Evolutionary conservation across 2,888 invertebrate species (phyloP), one percentile per base, ranked within the genome.

Genomic region (Campoplex nolae): DNA sequence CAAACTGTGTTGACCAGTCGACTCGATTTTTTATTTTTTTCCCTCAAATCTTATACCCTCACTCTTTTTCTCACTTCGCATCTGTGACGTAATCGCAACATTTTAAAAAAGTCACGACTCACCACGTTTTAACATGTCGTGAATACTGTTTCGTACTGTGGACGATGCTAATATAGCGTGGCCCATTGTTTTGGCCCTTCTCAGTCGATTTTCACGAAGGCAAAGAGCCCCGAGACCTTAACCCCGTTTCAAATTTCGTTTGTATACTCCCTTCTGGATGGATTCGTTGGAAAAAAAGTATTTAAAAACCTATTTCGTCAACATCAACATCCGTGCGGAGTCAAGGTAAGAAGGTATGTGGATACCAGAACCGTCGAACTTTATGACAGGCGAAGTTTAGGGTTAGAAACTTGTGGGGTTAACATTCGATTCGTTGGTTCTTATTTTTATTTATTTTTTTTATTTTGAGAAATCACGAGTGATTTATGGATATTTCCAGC

Each of bases 71-170:
- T 68, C 38, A 9, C 76, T 38, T 56, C 62, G 70, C 42, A 58
- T 75, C 75, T 92, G 92, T 92, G 92, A 93, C 93, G 92, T 93
- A 94, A 93, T 94, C 91, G 93, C 91, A 90, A 90, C 88, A 91
- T 92, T 92, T 93, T 91, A 87, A 91, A 93, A 93, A 93, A 93
- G 93, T 94, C 92, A 93, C 94, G 93, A 93, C 92, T 91, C 89
- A 48, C 92, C 91, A 54, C 48, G 80, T 90, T 90, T 88, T 86
- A 86, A 56, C 85, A 83, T 85, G 82, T 65, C 70, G 73, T 82
- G 83, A 85, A 90, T 88, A 89, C 79, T 87, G 85, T 83, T 88
- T 90, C 91, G 62, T 16, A 91, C 90, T 89, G 90, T 89, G 91
- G 91, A 90, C 90, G 91, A 88, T 87, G 86, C 89, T 93, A 92